These are phyloP conservation scores for Fabriciana adippe DNA, from an alignment of 2,888 invertebrate genomes.

Conservation along the genomic window DNA sequence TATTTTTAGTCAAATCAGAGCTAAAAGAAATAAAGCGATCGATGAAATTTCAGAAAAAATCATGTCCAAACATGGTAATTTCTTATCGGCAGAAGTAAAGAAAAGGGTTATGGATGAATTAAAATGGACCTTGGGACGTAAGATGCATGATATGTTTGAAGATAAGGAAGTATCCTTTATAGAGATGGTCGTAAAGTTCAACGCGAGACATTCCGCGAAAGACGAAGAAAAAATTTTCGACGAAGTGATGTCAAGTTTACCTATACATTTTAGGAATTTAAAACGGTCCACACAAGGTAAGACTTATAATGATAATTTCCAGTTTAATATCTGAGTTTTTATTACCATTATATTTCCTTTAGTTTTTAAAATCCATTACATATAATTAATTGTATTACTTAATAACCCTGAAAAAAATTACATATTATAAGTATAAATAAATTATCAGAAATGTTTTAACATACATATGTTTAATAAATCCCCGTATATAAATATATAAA, in stretches of 20 bases:
- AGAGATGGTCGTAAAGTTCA: conserved; percentile 65
- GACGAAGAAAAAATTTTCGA: conserved; percentile 60
- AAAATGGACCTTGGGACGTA: conserved; percentile 46
- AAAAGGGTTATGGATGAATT: conserved; percentile 55
- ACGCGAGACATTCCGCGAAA: conserved; percentile 53
- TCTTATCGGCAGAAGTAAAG: conserved; percentile 48
- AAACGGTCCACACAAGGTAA: conserved; percentile 66
- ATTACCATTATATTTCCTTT: background rate
- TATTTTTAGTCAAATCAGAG: conserved; percentile 39
- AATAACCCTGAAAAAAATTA: no score
- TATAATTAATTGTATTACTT: no score
- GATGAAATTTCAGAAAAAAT: conserved; percentile 59
- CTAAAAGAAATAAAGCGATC: conserved; percentile 62
- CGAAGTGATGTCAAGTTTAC: conserved; percentile 57
- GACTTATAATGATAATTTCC: conserved; percentile 38
- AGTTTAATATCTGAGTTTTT: conserved; percentile 6
- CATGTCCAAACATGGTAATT: conserved; percentile 51
- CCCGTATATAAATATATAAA: background rate
- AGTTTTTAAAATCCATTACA: background rate
- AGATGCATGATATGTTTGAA: conserved; percentile 61
- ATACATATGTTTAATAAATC: background rate
- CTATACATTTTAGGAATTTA: conserved; percentile 50
- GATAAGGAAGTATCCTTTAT: conserved; percentile 64
- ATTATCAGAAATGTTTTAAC: no score
- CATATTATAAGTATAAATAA: no score